Evolutionary conservation across 2,797 vertebrate species (phyloP), one percentile per base, ranked within the genome.

Genomic region (Lycodopsis pacificus): DNA sequence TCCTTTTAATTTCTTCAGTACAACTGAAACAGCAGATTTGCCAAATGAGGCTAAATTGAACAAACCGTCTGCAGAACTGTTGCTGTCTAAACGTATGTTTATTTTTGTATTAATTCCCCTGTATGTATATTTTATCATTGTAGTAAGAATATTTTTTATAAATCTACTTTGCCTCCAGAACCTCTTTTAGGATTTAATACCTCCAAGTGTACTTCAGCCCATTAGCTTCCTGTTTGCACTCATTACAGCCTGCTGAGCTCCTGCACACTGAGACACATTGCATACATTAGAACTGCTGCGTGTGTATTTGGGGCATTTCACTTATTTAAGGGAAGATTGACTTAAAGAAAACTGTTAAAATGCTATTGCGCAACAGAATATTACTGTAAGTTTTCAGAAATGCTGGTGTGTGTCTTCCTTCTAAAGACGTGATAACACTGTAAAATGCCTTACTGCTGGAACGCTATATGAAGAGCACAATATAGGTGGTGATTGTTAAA

Each of bases 361-460:
- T 66, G 42, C 5, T 71, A 3, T 38, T 40, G 38, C 25, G 14
- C 7, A 10, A 53, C 34, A 8, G 20, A 78, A 70, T 3, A 32
- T 25, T 71, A 11, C 62, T 67, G 30, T 65, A 56, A 4, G 17
- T 19, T n/a, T 77, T 63, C 19, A 40, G 48, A 27, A 70, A 76
- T 75, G 82, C 80, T 82, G 77, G 25, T 7, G 10, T 65, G 22
- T 74, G 53, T 72, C 22, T 44, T 59, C 20, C 70, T 46, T 25
- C 72, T 58, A 51, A 72, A 3, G 10, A 48, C 36, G 25, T 32
- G 51, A 66, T 62, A 36, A 36, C 48, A 64, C 57, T 79, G 48
- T 77, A 67, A 57, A 77, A 81, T 15, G 71, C 74, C 75, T 78
- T 48, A 48, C 67, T 67, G 78, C 75, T 86, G 10, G 13, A 65